Base-by-base conservation (phyloP, 2,113 vertebrate genomes). In the Oryzias melastigma region DNA sequence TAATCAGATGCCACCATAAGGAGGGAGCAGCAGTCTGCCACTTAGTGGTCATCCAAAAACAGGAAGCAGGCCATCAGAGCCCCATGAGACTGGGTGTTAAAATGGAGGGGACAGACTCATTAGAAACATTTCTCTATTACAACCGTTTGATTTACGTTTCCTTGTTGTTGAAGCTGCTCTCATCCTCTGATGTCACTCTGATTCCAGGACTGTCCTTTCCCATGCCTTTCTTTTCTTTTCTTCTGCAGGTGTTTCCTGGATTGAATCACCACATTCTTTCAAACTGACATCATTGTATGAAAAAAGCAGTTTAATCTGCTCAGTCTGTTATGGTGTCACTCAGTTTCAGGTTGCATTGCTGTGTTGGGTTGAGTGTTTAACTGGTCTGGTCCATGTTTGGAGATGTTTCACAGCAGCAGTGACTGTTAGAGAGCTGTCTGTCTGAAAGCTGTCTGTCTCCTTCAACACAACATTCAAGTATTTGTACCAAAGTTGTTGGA, bases 51-150 rank as follows among this genome's bases (percentile, higher is more conserved):
- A 12, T 35, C 62, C 61, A 35, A 59, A 78, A 80, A 82, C 79
- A 81, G 81, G 80, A 86, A 84, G 72, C 52, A 59, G 64, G 69
- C 74, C 72, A 82, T 82, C 82, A 78, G 66, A 75, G 64, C 58
- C 83, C 72, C 75, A 44, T 46, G 81, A 73, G 81, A 55, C 77
- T 82, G 83, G 70, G 75, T 78, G 81, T 78, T 73, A 55, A 78
- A 80, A 56, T 71, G 46, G n/a, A 58, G 58, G 68, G 57, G 75
- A 82, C 64, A 73, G 63, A 68, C 51, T 35, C 35, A 35, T 35
- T 12, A 35, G 35, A 35, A 35, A 35, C 55, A 42, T 45, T 40
- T 12, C 46, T 16, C 48, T 17, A 14, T 45, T 3, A 12, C 35
- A 7, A 19, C 44, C 10, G 42, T 18, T 47, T 12, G 14, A 4